Evolutionary conservation across 2,797 vertebrate species (phyloP), one percentile per base, ranked within the genome.

Genomic region (Myotis findleyi): DNA sequence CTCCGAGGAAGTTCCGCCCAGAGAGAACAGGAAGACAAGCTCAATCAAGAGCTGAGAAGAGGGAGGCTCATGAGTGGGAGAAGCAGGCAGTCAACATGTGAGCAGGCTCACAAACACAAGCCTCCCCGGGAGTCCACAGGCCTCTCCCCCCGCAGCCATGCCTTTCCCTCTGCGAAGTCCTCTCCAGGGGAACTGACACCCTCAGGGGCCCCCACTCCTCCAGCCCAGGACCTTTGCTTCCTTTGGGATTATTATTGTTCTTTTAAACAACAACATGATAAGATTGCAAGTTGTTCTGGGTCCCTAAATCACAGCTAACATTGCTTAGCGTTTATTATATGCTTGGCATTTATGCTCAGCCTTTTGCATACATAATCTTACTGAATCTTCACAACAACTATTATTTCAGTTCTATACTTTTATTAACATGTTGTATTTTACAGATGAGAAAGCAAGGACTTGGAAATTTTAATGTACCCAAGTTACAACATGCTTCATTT

Each of bases 351-450:
- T 71, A 13, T 81, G n/a, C n/a, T 75, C 84, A 33, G 23, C 23
- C 79, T 75, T 51, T 93, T 55, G 76, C 8, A 2, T 51, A 8
- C 41, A 9, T 13, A 47, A 53, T 47, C 36, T 53, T n/a, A 27
- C 4, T 36, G 13, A 88, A n/a, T 76, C 4, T 71, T 93, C 80
- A 49, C 5, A 81, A 79, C 8, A 44, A 21, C 5, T 25, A 36
- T 87, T 20, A n/a, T 87, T 83, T 87, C 49, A 95, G 18, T 62
- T 47, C 10, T 25, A 21, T 18, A 25, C 30, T 71, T 79, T 93
- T 59, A 71, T 88, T 64, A 44, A 51, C 12, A 75, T 11, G 21
- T 27, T 47, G 4, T 33, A 49, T 81, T 93, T 95, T 76, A 79
- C 10, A 77, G 3, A 64, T 76, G 41, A 73, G 57, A 25, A 79